Conservation (phyloP, 2,888 invertebrate genomes). For the Helobdella robusta region DNA sequence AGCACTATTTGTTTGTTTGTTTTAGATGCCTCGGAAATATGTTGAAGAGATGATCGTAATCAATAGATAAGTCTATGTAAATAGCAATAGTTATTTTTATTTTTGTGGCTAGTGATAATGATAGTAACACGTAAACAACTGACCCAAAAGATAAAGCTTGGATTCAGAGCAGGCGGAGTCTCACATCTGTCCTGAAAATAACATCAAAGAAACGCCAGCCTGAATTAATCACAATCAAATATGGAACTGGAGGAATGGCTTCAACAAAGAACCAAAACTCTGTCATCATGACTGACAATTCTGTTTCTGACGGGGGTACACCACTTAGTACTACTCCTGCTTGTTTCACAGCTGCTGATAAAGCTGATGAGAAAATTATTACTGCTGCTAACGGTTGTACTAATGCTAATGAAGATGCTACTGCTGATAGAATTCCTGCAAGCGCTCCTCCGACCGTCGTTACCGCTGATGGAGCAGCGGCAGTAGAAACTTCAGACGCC, state of each 20-base stretch:
- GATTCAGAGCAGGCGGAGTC: conserved; percentile 73
- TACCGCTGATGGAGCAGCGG: background rate
- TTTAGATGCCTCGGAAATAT: too few relatives aligned
- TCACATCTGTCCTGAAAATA: conserved; percentile 87
- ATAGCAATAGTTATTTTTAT: too few relatives aligned
- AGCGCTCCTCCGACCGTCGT: background rate
- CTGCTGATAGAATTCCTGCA: background rate
- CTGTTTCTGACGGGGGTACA: too few relatives aligned
- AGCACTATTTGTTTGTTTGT: too few relatives aligned
- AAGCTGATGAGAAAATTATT: background rate
- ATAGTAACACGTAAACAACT: too few relatives aligned
- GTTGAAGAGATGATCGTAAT: too few relatives aligned
- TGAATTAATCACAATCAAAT: conserved; percentile 91
- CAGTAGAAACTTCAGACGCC: background rate
- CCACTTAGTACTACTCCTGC: background rate
- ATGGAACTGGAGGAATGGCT: conserved; percentile 56
- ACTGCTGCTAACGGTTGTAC: background rate
- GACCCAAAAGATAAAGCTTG: conserved; percentile 67
- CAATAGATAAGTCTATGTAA: too few relatives aligned
- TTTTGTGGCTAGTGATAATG: too few relatives aligned
- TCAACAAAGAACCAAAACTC: too few relatives aligned
- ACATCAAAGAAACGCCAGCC: conserved; percentile 90
- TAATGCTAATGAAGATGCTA: background rate
- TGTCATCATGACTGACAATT: too few relatives aligned
- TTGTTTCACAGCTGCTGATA: background rate